Base-by-base conservation (phyloP, 1,140 invertebrate genomes). In the Eulimnadia texana region DNA sequence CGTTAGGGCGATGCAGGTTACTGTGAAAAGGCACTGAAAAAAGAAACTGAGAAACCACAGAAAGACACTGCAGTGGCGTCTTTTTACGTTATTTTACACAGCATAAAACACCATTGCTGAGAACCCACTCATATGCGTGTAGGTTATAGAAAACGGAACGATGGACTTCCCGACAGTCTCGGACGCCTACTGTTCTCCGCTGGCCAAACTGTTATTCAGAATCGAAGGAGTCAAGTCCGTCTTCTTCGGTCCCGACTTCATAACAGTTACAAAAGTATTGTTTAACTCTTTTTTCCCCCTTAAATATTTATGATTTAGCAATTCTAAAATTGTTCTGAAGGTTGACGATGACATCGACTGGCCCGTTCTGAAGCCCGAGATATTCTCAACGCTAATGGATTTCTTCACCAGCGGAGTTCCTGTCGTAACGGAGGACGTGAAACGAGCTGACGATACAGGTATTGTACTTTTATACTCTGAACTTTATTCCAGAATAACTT, bases 351-450 rank as follows among this genome's bases (percentile, higher is more conserved):
- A 93, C 63, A 77, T 86, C 23, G 91, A 96, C 65, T 98, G 94
- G 94, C 84, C 82, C 71, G 66, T 95, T 13, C 72, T 98, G 10
- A 98, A 97, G 73, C 92, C 97, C 3, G 91, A 99, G 74, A 87
- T 99, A 63, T 99, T 94, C 84, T 94, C 94, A 25, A 88, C 87
- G 0, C 89, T 99, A 23, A 99, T 99, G 94, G 97, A 99, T 73
- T 98, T 98, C 75, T 96, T 98, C 81, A 84, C 93, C 13, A 89
- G 84, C 72, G 92, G 92, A n/a, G 76, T 96, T 54, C 93, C 96
- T 20, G 77, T 98, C 52, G 73, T 99, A 13, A 86, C 82, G 51
- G 88, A 93, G 73, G 81, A 78, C 10, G 27, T 51, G 1, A 52
- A 55, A 23, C 25, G 20, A 19, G 24, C 33, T 49, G 49, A 50